Conservation (phyloP, 2,113 vertebrate species). For the Mesitornis unicolor region DNA sequence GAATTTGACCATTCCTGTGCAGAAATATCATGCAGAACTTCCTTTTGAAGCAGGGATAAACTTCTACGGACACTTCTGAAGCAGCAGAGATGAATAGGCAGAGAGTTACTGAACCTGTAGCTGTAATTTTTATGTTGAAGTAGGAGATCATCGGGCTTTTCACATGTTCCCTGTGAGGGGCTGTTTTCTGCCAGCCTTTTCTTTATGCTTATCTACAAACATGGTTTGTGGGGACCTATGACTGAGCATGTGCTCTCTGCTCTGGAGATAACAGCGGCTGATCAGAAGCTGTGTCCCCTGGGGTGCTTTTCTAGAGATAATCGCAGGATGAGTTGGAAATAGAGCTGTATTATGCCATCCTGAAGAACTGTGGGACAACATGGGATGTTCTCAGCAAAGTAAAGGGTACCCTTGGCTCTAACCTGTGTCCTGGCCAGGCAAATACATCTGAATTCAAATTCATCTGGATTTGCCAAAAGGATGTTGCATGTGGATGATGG, state of each 20-base stretch:
- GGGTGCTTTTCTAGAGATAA: neutral
- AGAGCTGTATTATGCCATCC: neutral
- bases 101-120: neutral
- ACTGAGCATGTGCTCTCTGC: neutral
- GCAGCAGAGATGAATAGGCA: neutral
- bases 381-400: neutral
- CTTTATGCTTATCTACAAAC: neutral
- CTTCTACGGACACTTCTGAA: neutral
- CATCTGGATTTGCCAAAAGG: neutral
- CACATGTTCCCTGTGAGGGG: fast-evolving
- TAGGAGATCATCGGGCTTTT: neutral
- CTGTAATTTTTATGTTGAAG: neutral
- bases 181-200: neutral
- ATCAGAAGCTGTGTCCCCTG: neutral
- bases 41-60: neutral
- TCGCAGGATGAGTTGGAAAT: neutral
- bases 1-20: neutral
- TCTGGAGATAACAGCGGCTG: neutral
- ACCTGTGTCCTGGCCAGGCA: neutral
- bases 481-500: neutral
- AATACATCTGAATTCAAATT: neutral
- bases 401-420: neutral
- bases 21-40: neutral
- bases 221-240: neutral
- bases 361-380: neutral